phyloP scores from a whole-genome alignment of 2,888 invertebrate species.

The Myopa tessellatipennis region DNA sequence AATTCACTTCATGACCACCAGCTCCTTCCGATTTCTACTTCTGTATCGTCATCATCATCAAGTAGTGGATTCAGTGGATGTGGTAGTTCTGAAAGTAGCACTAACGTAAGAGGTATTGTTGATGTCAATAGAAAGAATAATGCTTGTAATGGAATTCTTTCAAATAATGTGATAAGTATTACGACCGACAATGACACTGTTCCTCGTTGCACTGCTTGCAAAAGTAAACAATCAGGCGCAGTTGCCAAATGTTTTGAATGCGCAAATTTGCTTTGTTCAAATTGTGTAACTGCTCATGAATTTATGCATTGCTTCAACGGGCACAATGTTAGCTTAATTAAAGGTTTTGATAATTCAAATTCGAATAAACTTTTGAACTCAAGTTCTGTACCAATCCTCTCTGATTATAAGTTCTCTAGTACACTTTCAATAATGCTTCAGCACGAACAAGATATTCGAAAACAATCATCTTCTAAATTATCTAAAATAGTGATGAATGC shows the following conservation, averaged over 20 bases:
- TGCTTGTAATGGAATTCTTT: conserved; percentile 50
- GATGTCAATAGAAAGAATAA: conserved; percentile 46
- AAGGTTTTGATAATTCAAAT: conserved; percentile 55
- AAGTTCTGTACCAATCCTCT: not conserved
- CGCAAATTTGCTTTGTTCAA: conserved; percentile 93
- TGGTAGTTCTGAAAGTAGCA: conserved; percentile 71
- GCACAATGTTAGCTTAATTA: conserved; percentile 81
- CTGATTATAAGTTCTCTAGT: conserved; percentile 62
- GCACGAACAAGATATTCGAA: conserved; percentile 53
- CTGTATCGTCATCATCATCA: conserved; percentile 60
- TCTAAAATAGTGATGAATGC: conserved; percentile 61
- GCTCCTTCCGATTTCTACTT: conserved; percentile 64
- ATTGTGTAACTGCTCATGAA: conserved; percentile 98
- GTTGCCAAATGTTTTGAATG: conserved; percentile 97
- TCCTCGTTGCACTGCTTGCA: conserved; percentile 93
- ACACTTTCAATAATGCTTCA: conserved; percentile 64
- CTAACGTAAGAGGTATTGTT: conserved; percentile 66
- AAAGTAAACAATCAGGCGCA: conserved; percentile 92
- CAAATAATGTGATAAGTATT: conserved; percentile 62
- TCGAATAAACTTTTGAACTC: not conserved
- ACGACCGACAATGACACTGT: conserved; percentile 64
- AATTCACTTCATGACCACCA: conserved; percentile 58
- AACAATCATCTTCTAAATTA: conserved; percentile 60
- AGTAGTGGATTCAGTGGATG: conserved; percentile 72
- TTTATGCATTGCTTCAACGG: conserved; percentile 99